Percentiles rank a stretch among this genome's conserved stretches.
Evolutionary conservation across 1,140 invertebrate species (phyloP).

Genomic region (Ditylenchus dipsaci): DNA sequence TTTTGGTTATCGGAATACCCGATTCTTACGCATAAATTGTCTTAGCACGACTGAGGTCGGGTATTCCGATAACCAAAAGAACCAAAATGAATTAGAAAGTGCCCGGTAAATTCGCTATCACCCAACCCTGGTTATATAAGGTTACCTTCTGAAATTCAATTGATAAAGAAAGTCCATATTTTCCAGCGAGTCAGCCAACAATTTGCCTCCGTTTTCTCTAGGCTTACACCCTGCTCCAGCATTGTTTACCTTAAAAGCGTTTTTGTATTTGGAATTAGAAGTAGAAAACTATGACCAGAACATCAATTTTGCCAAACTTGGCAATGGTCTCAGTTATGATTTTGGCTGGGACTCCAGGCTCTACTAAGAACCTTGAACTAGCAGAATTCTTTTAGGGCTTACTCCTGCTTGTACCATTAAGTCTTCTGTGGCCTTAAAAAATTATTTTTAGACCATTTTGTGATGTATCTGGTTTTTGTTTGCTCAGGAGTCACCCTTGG

Average conservation of each 20-base stretch:
- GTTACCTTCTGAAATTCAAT: neutral
- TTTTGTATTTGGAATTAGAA: no score
- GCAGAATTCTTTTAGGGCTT: neutral
- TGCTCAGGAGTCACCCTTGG: no score
- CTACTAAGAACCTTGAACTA: slow-evolving; percentile 6
- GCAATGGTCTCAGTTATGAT: slow-evolving; percentile 10
- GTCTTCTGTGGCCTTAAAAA: neutral
- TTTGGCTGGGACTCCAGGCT: neutral
- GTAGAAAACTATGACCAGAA: slow-evolving; percentile 7
- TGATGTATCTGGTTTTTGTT: no score
- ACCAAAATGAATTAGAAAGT: no score
- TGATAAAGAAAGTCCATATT: neutral
- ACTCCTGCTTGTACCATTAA: neutral
- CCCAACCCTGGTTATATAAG: no score
- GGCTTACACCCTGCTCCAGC: slow-evolving; percentile 15
- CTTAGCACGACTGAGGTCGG: no score
- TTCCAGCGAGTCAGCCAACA: neutral
- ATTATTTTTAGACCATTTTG: no score
- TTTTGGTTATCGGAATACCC: no score
- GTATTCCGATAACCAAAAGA: no score
- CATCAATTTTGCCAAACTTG: slow-evolving; percentile 18
- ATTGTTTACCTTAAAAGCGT: slow-evolving; percentile 33
- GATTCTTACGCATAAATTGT: no score
- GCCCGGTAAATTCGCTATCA: no score
- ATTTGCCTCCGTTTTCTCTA: neutral